phyloP scores from a whole-genome alignment of 1,140 invertebrate species.

The Eulimnadia texana region DNA sequence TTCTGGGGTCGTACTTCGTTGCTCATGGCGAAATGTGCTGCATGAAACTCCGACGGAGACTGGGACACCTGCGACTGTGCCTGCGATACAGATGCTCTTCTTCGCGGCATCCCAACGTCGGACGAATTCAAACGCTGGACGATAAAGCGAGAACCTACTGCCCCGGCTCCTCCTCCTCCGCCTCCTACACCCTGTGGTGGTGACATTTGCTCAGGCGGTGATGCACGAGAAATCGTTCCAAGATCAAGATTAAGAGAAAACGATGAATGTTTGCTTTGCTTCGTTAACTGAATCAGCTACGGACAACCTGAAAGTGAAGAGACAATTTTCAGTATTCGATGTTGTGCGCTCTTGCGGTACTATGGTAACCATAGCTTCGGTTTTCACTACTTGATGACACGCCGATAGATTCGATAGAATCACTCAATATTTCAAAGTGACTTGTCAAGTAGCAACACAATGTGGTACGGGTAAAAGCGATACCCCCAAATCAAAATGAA shows the following conservation, averaged over 20 bases:
- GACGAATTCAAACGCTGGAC: not conserved
- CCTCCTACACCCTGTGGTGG: not conserved
- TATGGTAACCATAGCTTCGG: not conserved
- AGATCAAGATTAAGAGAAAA: not conserved
- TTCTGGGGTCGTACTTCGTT: not conserved
- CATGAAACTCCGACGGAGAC: not conserved
- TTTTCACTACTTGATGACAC: not conserved
- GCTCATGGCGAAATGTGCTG: not conserved
- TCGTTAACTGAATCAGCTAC: not conserved
- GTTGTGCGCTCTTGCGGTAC: not conserved
- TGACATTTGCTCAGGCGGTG: too few species aligned
- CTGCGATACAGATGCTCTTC: constrained; percentile 2
- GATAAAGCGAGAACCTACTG: not conserved
- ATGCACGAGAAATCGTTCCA: too few species aligned
- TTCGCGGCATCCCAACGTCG: not conserved
- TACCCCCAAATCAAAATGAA: too few species aligned
- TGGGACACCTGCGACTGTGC: not conserved
- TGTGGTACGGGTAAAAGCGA: too few species aligned
- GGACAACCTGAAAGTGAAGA: not conserved
- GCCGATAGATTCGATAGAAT: not conserved
- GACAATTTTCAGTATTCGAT: not conserved
- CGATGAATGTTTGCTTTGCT: not conserved
- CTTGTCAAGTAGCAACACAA: too few species aligned
- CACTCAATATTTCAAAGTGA: not conserved
- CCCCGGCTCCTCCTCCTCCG: not conserved